Conservation (phyloP, 2,888 invertebrate genomes). For the Eupeodes latifasciatus region DNA sequence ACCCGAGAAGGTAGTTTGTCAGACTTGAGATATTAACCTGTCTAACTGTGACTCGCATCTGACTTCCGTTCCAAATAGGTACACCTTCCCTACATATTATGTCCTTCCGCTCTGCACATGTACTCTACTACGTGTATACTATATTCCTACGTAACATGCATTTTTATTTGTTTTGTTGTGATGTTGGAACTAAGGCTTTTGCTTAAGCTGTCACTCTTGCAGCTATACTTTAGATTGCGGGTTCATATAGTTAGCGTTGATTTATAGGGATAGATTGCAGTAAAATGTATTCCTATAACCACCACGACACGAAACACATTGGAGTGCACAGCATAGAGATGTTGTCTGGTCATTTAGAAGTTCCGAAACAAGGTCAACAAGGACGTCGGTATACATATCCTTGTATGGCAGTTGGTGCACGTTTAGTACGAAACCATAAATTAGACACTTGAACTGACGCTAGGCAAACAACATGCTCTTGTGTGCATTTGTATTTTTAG, state of each 20-base stretch:
- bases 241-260: constrained; percentile 48
- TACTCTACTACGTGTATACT: too few species aligned
- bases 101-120: not conserved
- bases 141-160: not conserved
- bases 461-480: not conserved
- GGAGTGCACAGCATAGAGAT: constrained; percentile 13
- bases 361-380: not conserved
- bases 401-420: too few species aligned
- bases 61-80: constrained; percentile 27
- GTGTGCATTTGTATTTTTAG: not conserved
- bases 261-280: constrained; percentile 58
- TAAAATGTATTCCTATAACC: constrained; percentile 6
- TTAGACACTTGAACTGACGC: not conserved
- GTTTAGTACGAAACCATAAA: not conserved
- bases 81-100: not conserved
- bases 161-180: not conserved
- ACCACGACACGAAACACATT: constrained; percentile 15
- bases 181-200: not conserved
- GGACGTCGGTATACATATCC: not conserved
- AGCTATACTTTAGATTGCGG: constrained; percentile 10
- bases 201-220: constrained; percentile 23
- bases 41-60: constrained; percentile 53
- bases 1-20: constrained; percentile 71
- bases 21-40: constrained; percentile 74
- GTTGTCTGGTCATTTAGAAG: constrained; percentile 14